These are phyloP conservation scores for Philaethria dido DNA, from an alignment of 2,888 invertebrate genomes.

Conservation along the genomic window DNA sequence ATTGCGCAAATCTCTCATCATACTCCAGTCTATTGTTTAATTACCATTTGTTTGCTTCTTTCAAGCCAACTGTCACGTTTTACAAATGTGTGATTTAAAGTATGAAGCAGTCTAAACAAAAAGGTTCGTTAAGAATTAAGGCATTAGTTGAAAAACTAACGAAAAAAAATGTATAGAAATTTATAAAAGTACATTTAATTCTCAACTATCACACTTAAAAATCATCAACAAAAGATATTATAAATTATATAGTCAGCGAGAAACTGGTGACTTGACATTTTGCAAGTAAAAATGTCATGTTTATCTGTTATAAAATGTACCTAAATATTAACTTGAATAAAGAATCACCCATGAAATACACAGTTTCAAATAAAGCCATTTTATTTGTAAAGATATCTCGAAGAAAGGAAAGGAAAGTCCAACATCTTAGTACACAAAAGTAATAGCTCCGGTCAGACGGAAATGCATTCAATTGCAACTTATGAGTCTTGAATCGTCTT, in stretches of 20 bases:
- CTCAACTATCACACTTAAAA: too few species aligned
- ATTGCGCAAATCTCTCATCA: slow-evolving; percentile 16
- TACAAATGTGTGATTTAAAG: not conserved
- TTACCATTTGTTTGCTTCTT: not conserved
- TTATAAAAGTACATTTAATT: too few species aligned
- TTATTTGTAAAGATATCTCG: not conserved
- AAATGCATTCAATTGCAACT: slow-evolving; percentile 52
- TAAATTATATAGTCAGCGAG: too few species aligned
- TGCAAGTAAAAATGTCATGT: too few species aligned
- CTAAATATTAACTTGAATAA: too few species aligned
- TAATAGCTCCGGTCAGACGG: slow-evolving; percentile 38
- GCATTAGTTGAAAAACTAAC: too few species aligned
- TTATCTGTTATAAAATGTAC: too few species aligned
- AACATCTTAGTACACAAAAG: slow-evolving; percentile 2
- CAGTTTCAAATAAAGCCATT: not conserved
- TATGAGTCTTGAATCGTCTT: slow-evolving; percentile 50
- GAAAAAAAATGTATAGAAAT: too few species aligned
- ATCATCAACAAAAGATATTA: too few species aligned
- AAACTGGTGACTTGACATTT: too few species aligned
- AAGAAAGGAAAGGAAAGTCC: not conserved
- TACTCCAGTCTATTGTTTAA: slow-evolving; percentile 9
- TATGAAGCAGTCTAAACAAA: not conserved
- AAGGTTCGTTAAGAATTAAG: not conserved
- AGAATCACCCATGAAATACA: too few species aligned
- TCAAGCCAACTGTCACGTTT: slow-evolving; percentile 13